Percentiles rank a stretch among this genome's conserved stretches.
Conservation (phyloP, 2,113 vertebrate genomes). For the Sitta europaea region DNA sequence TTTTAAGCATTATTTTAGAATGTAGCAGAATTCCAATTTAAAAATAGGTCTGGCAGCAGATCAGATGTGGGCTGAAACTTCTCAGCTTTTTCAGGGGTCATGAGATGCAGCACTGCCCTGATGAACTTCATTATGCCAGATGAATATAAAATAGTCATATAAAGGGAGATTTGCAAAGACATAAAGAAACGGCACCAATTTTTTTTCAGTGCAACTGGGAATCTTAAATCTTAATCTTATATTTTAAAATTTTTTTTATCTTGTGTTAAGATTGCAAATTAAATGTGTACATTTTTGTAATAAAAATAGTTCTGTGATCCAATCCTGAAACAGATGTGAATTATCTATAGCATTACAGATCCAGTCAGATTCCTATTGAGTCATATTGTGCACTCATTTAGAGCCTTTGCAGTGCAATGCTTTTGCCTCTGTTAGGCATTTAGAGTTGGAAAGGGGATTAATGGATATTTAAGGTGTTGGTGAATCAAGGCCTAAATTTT, state of each 20-base stretch:
- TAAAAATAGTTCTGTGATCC: neutral
- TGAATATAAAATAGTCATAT: conserved; percentile 2
- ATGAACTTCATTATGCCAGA: conserved; percentile 23
- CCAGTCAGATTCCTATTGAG: neutral
- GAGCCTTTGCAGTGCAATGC: neutral
- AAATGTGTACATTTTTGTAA: neutral
- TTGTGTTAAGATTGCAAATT: neutral
- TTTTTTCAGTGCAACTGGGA: neutral
- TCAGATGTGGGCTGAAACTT: conserved; percentile 10
- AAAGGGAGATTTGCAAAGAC: neutral
- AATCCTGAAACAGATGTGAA: neutral
- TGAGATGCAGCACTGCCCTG: neutral
- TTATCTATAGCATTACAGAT: neutral
- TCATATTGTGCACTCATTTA: rapidly evolving
- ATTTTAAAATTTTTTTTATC: neutral
- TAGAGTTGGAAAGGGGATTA: neutral
- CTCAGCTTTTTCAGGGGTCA: neutral
- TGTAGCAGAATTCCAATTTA: neutral
- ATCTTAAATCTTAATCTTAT: neutral
- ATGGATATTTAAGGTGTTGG: neutral
- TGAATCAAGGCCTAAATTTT: neutral
- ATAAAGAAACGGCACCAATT: neutral
- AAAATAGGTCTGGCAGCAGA: neutral
- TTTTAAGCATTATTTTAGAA: neutral
- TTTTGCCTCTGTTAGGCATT: neutral